Conservation (phyloP, 1,140 invertebrate genomes). For the Carposina sasakii region DNA sequence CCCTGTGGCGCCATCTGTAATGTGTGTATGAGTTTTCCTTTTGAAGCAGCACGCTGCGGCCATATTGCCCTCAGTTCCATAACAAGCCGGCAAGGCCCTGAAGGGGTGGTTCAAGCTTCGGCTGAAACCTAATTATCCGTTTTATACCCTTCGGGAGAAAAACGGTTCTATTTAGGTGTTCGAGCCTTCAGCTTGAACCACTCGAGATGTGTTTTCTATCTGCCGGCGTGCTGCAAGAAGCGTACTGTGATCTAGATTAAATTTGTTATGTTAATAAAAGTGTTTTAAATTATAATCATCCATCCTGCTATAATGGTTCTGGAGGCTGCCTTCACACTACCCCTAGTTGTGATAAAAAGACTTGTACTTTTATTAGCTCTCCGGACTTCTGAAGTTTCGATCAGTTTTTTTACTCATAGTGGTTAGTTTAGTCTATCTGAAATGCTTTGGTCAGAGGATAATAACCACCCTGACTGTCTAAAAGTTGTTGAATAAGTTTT, state of each 20-base stretch:
- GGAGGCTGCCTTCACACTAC: neutral
- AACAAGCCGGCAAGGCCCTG: neutral
- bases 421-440: neutral
- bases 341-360: constrained; percentile 7
- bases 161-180: too few relatives aligned
- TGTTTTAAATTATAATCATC: neutral
- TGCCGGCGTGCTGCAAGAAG: neutral
- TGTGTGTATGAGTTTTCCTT: too few relatives aligned
- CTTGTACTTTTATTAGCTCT: neutral
- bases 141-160: too few relatives aligned
- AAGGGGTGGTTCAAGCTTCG: neutral
- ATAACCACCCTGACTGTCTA: constrained; percentile 7
- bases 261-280: too few relatives aligned
- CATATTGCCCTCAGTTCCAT: too few relatives aligned
- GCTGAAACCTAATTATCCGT: too few relatives aligned
- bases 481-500: neutral
- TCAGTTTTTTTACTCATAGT: neutral
- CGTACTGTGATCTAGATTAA: neutral
- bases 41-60: too few relatives aligned
- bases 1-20: too few relatives aligned
- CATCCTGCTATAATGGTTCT: constrained; percentile 3
- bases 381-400: neutral
- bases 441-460: neutral
- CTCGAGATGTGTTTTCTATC: neutral
- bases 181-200: too few relatives aligned